Conservation (phyloP, 2,888 invertebrate genomes). For the Tetragonisca angustula region DNA sequence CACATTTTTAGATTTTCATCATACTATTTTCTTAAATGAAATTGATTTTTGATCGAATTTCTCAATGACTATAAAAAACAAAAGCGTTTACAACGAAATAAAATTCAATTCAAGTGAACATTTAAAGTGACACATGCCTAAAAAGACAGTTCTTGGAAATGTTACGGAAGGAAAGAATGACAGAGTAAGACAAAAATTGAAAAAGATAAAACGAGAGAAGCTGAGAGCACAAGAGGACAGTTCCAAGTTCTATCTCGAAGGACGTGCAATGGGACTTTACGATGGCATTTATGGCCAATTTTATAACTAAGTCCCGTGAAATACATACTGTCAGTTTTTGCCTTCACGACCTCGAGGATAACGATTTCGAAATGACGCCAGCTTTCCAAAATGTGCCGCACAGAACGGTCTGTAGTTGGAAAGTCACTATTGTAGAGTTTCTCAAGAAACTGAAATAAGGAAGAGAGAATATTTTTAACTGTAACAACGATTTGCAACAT, state of each 20-base stretch:
- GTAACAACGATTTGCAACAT: no score
- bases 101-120: not conserved
- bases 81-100: not conserved
- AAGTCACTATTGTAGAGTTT: not conserved
- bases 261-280: slow-evolving; percentile 66
- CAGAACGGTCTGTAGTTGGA: not conserved
- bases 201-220: slow-evolving; percentile 8
- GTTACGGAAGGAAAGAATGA: not conserved
- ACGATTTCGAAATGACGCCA: slow-evolving; percentile 18
- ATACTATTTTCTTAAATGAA: not conserved
- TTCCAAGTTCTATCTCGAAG: slow-evolving; percentile 53
- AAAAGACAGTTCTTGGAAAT: not conserved
- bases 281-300: slow-evolving; percentile 72
- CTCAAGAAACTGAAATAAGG: not conserved
- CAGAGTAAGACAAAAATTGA: not conserved
- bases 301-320: slow-evolving; percentile 76
- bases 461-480: not conserved
- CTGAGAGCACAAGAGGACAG: slow-evolving; percentile 30
- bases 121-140: not conserved
- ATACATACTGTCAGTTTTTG: slow-evolving; percentile 67
- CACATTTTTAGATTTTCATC: not conserved
- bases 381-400: slow-evolving; percentile 52
- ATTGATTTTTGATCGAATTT: not conserved
- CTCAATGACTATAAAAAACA: not conserved
- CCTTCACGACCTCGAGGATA: slow-evolving; percentile 52